phyloP scores from a whole-genome alignment of 2,888 invertebrate species.

The Metalampra italica region DNA sequence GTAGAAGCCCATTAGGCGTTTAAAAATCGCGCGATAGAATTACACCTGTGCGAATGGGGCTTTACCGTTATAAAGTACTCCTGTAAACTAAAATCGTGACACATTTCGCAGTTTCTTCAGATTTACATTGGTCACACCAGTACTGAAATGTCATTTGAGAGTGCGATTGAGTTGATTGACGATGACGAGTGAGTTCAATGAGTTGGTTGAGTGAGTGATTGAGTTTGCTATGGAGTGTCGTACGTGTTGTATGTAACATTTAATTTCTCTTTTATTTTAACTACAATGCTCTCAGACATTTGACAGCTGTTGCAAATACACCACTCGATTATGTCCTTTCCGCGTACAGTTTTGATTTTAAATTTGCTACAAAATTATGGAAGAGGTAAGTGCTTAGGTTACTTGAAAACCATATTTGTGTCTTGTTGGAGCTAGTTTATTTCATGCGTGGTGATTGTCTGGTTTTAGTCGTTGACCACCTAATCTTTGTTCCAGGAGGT shows the following conservation, averaged over 20 bases:
- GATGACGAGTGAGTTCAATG: too few species aligned
- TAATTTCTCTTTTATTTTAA: conserved; percentile 56
- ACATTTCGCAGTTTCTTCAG: too few species aligned
- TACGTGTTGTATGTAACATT: conserved; percentile 64
- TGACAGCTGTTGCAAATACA: conserved; percentile 49
- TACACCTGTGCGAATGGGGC: too few species aligned
- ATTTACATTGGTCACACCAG: too few species aligned
- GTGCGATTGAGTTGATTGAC: too few species aligned
- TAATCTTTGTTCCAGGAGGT: conserved; percentile 56
- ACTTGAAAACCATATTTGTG: conserved; percentile 45
- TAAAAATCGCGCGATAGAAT: too few species aligned
- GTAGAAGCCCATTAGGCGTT: too few species aligned
- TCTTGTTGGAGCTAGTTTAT: conserved; percentile 47
- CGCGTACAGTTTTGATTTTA: conserved; percentile 56
- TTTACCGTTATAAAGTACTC: too few species aligned
- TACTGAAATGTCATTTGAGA: too few species aligned
- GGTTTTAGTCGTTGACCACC: not conserved
- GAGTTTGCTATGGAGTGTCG: conserved; percentile 49
- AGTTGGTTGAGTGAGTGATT: too few species aligned
- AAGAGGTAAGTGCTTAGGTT: conserved; percentile 60
- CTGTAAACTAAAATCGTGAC: too few species aligned
- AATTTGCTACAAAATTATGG: conserved; percentile 66
- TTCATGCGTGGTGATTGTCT: conserved; percentile 26
- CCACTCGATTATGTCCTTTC: conserved; percentile 71
- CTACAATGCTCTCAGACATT: conserved; percentile 61